Evolutionary conservation across 2,797 vertebrate species (phyloP).

Genomic region (Schizothorax lantsangensis): DNA sequence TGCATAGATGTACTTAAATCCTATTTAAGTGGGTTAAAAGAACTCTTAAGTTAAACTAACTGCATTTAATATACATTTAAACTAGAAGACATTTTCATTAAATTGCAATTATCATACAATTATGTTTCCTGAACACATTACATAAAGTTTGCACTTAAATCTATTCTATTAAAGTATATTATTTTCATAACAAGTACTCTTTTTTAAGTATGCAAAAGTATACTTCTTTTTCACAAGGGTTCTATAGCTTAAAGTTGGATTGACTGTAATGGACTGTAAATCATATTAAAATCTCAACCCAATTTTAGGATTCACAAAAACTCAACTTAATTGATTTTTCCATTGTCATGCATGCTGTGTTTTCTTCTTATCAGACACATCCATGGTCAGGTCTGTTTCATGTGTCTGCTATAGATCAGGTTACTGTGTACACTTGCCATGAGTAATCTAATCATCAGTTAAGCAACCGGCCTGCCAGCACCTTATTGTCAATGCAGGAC

Average conservation of each 20-base stretch:
- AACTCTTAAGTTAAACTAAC: not conserved
- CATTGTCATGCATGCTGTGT: not conserved
- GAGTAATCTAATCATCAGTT: conserved; percentile 48
- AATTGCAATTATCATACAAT: not conserved
- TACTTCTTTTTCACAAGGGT: not conserved
- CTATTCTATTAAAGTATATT: not conserved
- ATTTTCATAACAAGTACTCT: not conserved
- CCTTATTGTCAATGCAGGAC: conserved; percentile 42
- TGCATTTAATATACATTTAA: not conserved
- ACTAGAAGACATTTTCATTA: not conserved
- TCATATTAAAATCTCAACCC: conserved; percentile 5
- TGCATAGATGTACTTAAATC: not conserved
- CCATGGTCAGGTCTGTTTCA: conserved; percentile 39
- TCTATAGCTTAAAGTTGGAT: not conserved
- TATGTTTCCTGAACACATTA: not conserved
- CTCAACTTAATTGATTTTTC: conserved; percentile 15
- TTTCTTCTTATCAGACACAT: conserved; percentile 1
- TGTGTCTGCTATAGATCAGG: conserved; percentile 29
- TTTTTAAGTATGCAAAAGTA: not conserved
- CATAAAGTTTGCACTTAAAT: not conserved
- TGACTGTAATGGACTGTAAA: not conserved
- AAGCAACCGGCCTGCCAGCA: conserved; percentile 38
- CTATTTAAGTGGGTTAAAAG: not conserved
- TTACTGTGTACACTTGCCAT: conserved; percentile 40
- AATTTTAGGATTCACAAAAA: conserved; percentile 10